These are phyloP conservation scores for Amphipyra berbera DNA, from an alignment of 2,888 invertebrate genomes.

Conservation along the genomic window DNA sequence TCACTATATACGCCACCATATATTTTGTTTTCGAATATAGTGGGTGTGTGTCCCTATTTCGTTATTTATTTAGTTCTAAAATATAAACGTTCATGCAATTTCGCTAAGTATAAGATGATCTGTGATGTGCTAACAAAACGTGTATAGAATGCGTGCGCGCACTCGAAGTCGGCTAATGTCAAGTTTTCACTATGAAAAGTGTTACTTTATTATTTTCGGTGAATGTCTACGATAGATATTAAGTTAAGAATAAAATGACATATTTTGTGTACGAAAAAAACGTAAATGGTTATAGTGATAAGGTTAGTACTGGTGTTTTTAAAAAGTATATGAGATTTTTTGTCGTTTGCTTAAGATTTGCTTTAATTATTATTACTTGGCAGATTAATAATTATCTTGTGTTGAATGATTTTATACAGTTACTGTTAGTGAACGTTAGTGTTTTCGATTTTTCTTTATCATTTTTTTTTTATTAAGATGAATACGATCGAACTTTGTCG, in stretches of 20 bases:
- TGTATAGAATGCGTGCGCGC: conserved; percentile 63
- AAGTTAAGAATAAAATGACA: conserved; percentile 83
- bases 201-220: conserved; percentile 53
- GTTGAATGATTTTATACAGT: conserved; percentile 77
- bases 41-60: conserved; percentile 10
- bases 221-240: conserved; percentile 63
- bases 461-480: conserved; percentile 63
- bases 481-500: conserved; percentile 44
- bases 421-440: conserved; percentile 74
- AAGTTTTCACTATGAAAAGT: conserved; percentile 52
- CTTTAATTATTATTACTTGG: conserved; percentile 84
- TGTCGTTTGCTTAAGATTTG: conserved; percentile 81
- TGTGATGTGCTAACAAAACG: conserved; percentile 85
- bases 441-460: conserved; percentile 73
- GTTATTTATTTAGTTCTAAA: conserved; percentile 51
- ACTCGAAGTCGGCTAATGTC: conserved; percentile 60
- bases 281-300: conserved; percentile 61
- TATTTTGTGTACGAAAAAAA: conserved; percentile 85
- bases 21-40: conserved; percentile 1
- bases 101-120: conserved; percentile 74
- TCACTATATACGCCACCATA: conserved; percentile 3
- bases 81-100: conserved; percentile 70
- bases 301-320: conserved; percentile 69
- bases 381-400: conserved; percentile 75
- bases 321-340: conserved; percentile 70